phyloP scores from a whole-genome alignment of 64 coral and sea anemone genomes.

The Pocillopora damicornis region DNA sequence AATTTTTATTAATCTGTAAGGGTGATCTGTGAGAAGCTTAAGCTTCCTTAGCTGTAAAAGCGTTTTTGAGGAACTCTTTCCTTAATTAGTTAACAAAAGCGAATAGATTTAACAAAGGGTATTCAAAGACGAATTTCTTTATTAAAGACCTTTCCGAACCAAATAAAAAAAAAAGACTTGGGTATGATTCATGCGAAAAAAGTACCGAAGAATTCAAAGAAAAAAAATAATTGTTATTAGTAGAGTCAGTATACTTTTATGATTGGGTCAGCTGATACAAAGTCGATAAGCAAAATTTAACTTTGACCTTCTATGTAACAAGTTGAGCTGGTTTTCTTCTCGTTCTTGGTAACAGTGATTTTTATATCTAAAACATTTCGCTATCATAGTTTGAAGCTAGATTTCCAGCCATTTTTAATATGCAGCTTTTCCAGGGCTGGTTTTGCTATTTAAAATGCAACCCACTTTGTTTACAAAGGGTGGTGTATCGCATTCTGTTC shows the following conservation, averaged over 20 bases:
- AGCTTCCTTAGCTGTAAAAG: neutral
- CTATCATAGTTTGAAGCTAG: no score
- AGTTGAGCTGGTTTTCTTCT: no score
- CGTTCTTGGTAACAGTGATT: no score
- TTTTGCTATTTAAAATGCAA: neutral
- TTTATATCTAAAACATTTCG: no score
- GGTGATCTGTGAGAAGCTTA: neutral
- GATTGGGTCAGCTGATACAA: no score
- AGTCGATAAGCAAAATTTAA: no score
- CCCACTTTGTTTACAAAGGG: conserved; percentile 9
- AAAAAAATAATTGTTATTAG: no score
- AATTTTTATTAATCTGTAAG: neutral
- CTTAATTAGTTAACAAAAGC: conserved; percentile 46
- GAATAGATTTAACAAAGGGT: neutral
- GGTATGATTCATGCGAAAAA: neutral
- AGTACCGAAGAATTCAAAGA: neutral
- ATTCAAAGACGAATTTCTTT: neutral
- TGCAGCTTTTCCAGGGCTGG: neutral
- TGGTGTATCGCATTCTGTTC: neutral
- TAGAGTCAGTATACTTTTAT: no score
- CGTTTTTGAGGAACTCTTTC: neutral
- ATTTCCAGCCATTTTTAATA: no score
- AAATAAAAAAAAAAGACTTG: neutral
- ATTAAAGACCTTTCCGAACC: neutral
- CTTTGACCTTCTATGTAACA: no score